Base-by-base conservation (phyloP, 2,888 invertebrate genomes). In the Leucozona laternaria region DNA sequence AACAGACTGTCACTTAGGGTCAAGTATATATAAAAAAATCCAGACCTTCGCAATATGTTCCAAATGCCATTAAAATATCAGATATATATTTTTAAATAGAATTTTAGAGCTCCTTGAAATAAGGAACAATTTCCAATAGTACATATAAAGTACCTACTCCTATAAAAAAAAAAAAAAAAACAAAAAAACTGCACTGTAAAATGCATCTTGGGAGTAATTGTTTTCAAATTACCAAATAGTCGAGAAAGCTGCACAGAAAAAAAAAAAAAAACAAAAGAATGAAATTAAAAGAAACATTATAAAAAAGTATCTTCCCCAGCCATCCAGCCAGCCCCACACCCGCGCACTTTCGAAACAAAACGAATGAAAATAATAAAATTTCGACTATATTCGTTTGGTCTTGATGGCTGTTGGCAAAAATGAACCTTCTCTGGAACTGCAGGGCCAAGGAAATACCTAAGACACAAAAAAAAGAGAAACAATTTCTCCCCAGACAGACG, bases 401-500 rank as follows among this genome's bases (percentile, higher is more conserved):
- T n/a, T n/a, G n/a, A 7, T 31, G 5, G 22, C 31, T 71, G 40
- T 20, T 37, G 17, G 77, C 11, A 58, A 37, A 58, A 60, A 62
- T 76, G 58, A 57, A 66, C 57, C 28, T 28, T 58, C 31, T 13
- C 17, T 7, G 17, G 13, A 34, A 20, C 15, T 17, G 55, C 22
- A 37, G 17, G 15, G 50, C 17, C 4, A 15, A 40, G 15, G 15
- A 55, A 22, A 22, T 10, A 28, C 17, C 37, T 43, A 43, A 43
- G 34, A 60, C 22, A 68, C 73, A 28, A 55, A 55, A 68, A 45
- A 37, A 22, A 31, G 22, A 3, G 28, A n/a, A 43, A 58, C 37
- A 62, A 77, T 5, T 81, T 62, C 66, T 77, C 37, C 40, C 82
- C 86, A 82, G 86, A 82, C 86, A 82, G 86, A 82, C 86, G 64